Base-by-base conservation (phyloP, 2,797 vertebrate species). In the Rhynchotus rufescens region DNA sequence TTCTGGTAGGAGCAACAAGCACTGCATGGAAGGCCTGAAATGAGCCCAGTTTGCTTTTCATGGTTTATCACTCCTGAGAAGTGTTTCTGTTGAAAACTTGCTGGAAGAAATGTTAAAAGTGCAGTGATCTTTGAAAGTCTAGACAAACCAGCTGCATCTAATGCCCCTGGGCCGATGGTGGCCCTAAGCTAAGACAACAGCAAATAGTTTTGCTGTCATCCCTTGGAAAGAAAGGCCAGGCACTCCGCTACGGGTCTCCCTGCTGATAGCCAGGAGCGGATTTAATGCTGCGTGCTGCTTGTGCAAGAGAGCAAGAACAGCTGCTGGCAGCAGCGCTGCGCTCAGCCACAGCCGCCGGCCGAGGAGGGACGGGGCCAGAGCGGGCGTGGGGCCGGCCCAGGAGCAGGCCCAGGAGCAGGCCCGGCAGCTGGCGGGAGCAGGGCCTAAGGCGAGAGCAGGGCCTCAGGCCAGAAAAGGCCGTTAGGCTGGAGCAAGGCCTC, bases 71-170 rank as follows among this genome's bases (percentile, higher is more conserved):
- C 1, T 0, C 79, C 68, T 81, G 44, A 52, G 30, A 89, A 73
- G 34, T 10, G 20, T 60, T 86, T 89, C n/a, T 36, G 4, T 1
- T 59, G 65, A 81, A 59, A 79, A 38, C 15, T 81, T 62, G 19
- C 13, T 60, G 32, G 22, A 72, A 66, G 15, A 69, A 10, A 3
- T 30, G 20, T n/a, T 59, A 14, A 59, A 72, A 62, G 28, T 66
- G 5, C 6, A 13, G 34, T 45, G 19, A 2, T 12, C 74, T 86
- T 75, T 64, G n/a, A 59, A n/a, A 86, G 54, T 19, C 49, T 6
- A 52, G 45, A 51, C 20, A 62, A 69, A 66, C 5, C 0, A 5
- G 51, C 0, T 0, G 28, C 22, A 6, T 7, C 2, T 45, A n/a
- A 65, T 4, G 2, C 9, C 42, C 20, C 26, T 62, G 34, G n/a